Evolutionary conservation across 37 sponge, comb jelly and placozoan genomes (phyloP).

Genomic region (Crambe crambe): DNA sequence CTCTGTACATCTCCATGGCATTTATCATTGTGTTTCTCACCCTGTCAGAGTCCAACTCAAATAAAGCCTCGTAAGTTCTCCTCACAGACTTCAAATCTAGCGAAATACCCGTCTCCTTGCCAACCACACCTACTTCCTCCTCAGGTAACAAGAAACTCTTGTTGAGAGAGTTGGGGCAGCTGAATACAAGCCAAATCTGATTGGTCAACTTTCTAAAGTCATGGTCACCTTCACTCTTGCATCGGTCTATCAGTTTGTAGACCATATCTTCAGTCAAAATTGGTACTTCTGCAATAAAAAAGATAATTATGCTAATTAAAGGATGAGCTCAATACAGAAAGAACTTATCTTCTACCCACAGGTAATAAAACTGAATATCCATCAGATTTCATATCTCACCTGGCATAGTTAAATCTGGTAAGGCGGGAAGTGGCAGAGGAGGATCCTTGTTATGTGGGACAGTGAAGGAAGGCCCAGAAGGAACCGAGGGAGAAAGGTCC

Average conservation of each 20-base stretch:
- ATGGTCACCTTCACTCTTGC: neutral
- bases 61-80: slow-evolving; percentile 36
- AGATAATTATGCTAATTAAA: neutral
- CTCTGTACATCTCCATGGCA: slow-evolving; percentile 59
- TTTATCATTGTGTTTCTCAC: slow-evolving; percentile 64
- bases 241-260: slow-evolving; percentile 29
- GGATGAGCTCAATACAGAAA: neutral
- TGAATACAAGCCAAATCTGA: slow-evolving; percentile 60
- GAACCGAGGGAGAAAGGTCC: slow-evolving; percentile 6
- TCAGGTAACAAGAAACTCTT: slow-evolving; percentile 49
- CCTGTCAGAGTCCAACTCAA: slow-evolving; percentile 32
- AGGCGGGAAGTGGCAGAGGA: neutral
- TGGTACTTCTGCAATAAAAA: neutral
- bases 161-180: slow-evolving; percentile 57
- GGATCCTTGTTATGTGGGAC: neutral
- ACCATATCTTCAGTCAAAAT: slow-evolving; percentile 23
- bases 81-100: slow-evolving; percentile 55
- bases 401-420: neutral
- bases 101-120: slow-evolving; percentile 8
- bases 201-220: slow-evolving; percentile 48
- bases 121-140: neutral
- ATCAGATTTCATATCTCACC: neutral
- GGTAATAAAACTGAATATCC: no score
- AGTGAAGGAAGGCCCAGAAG: slow-evolving; percentile 1
- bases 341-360: no score